Percentiles rank a stretch among this genome's conserved stretches.
phyloP scores from a whole-genome alignment of 2,888 invertebrate genomes.

The Phalera bucephala region DNA sequence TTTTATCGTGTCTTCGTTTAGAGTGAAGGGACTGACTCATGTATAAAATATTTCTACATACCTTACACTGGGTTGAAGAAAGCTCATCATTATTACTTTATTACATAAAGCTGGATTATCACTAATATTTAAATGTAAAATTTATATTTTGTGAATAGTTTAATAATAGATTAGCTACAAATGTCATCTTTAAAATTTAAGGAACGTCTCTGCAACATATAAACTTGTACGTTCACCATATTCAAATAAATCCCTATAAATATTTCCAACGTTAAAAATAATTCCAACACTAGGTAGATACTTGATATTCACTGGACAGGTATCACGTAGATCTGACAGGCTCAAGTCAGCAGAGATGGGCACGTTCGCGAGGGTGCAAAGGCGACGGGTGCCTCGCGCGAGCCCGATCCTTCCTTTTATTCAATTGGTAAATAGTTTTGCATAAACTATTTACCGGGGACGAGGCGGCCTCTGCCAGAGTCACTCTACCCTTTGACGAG shows the following conservation, averaged over 20 bases:
- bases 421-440: conserved; percentile 71
- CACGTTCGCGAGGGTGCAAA: conserved; percentile 33
- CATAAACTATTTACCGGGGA: conserved; percentile 71
- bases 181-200: too few species aligned
- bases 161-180: too few species aligned
- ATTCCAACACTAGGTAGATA: background rate
- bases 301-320: background rate
- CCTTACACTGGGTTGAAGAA: too few species aligned
- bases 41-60: too few species aligned
- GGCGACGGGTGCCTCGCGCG: conserved; percentile 10
- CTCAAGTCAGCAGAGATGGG: conserved; percentile 5
- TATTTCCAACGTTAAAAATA: background rate
- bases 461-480: conserved; percentile 18
- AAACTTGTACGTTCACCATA: too few species aligned
- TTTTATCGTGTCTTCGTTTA: too few species aligned
- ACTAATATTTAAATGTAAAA: too few species aligned
- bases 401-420: conserved; percentile 57
- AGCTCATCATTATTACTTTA: too few species aligned
- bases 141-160: too few species aligned
- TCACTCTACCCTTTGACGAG: conserved; percentile 34
- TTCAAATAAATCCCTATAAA: too few species aligned
- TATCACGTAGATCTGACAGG: conserved; percentile 14
- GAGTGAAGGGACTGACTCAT: background rate
- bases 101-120: too few species aligned
- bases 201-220: too few species aligned